phyloP scores from a whole-genome alignment of 2,888 invertebrate genomes.

The Limulus polyphemus region DNA sequence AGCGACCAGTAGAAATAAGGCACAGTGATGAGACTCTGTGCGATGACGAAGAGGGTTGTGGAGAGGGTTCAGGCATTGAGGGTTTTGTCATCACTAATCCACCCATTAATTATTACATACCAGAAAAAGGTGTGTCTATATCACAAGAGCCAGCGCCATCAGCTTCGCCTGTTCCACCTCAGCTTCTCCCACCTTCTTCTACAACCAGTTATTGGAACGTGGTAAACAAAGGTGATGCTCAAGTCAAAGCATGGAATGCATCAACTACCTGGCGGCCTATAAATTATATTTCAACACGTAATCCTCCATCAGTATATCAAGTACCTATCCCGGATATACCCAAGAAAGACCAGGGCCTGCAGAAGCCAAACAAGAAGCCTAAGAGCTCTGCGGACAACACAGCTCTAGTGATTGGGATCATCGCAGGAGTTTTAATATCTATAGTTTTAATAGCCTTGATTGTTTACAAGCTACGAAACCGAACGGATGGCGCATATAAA shows the following conservation, averaged over 20 bases:
- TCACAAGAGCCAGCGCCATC: background rate
- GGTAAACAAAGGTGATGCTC: background rate
- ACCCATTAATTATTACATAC: background rate
- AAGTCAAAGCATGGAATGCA: background rate
- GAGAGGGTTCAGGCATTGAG: conserved; percentile 18
- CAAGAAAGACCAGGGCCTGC: conserved; percentile 10
- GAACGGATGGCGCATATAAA: conserved; percentile 37
- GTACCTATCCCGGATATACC: conserved; percentile 19
- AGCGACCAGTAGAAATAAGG: background rate
- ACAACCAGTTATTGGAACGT: background rate
- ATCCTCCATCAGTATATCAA: conserved; percentile 15
- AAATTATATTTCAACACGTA: conserved; percentile 1
- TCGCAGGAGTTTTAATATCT: conserved; percentile 78
- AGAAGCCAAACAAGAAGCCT: conserved; percentile 14
- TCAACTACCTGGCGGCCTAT: background rate
- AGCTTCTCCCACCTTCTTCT: background rate
- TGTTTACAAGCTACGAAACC: conserved; percentile 30
- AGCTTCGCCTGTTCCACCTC: conserved; percentile 5
- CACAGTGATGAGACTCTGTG: conserved; percentile 2
- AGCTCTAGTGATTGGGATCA: conserved; percentile 53
- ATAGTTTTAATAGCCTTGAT: conserved; percentile 39
- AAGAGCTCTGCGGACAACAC: conserved; percentile 22
- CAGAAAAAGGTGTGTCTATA: too few relatives aligned
- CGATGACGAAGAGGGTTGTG: conserved; percentile 15
- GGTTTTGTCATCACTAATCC: conserved; percentile 3